Percentiles rank a stretch among this genome's conserved stretches.
These are phyloP conservation scores for Bos taurus DNA, from an alignment of 2,113 vertebrate species.

Conservation along the genomic window DNA sequence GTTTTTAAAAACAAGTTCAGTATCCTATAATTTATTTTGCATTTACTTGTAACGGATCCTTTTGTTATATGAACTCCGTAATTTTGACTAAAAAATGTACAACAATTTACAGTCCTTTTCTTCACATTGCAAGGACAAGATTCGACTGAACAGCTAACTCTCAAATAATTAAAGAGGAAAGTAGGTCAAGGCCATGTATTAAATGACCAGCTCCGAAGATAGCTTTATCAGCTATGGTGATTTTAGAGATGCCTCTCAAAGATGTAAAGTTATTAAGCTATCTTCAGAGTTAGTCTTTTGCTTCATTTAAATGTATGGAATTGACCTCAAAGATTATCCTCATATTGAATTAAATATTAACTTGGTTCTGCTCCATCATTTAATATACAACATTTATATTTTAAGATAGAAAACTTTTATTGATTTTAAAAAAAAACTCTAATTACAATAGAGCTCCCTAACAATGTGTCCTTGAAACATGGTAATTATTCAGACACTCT, in stretches of 20 bases:
- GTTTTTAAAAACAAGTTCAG: not conserved
- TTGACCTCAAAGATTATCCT: constrained; percentile 72
- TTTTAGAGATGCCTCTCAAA: constrained; percentile 69
- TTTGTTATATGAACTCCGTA: constrained; percentile 10
- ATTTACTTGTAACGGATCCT: constrained; percentile 8
- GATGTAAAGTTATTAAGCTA: constrained; percentile 66
- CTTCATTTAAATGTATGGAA: constrained; percentile 76
- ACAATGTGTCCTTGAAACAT: constrained; percentile 66
- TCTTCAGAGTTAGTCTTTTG: constrained; percentile 52
- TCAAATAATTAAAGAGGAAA: constrained; percentile 78
- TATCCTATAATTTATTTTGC: constrained; percentile 23
- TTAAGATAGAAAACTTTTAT: constrained; percentile 72
- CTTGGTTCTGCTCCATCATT: constrained; percentile 64
- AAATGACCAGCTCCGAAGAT: constrained; percentile 57
- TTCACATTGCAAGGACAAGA: constrained; percentile 67
- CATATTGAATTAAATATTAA: constrained; percentile 71
- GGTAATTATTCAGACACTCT: constrained; percentile 60
- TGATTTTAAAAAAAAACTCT: constrained; percentile 66
- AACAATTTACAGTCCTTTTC: constrained; percentile 43
- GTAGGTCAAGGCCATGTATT: constrained; percentile 73
- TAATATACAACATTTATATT: constrained; percentile 65
- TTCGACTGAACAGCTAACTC: constrained; percentile 71
- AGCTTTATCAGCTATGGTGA: constrained; percentile 64
- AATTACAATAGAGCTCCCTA: constrained; percentile 66
- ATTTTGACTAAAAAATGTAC: constrained; percentile 51